Evolutionary conservation across 2,113 vertebrate genomes (phyloP).

Genomic region (Grantiella picta): DNA sequence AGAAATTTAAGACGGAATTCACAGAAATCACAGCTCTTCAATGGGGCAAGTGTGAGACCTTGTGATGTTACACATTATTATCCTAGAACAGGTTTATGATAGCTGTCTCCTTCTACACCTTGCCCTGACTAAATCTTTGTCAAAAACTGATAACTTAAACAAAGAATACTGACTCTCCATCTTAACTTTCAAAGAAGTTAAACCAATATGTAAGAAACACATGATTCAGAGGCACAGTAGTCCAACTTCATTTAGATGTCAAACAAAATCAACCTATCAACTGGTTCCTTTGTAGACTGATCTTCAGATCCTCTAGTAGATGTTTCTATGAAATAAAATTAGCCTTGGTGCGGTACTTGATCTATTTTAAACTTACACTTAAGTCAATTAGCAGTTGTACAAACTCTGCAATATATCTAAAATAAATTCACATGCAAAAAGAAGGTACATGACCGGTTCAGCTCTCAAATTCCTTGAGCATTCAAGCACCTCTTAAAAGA

Average conservation of each 20-base stretch:
- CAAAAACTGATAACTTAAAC: not conserved
- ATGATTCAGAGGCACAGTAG: not conserved
- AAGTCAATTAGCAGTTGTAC: not conserved
- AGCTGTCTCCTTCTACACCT: not conserved
- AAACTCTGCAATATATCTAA: not conserved
- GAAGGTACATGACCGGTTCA: not conserved
- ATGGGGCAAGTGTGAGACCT: not conserved
- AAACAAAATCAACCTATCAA: not conserved
- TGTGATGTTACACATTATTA: not conserved
- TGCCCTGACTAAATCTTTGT: not conserved
- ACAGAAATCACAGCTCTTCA: slow-evolving; percentile 17
- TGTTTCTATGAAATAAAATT: not conserved
- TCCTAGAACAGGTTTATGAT: not conserved
- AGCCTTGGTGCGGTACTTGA: not conserved
- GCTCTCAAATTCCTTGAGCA: not conserved
- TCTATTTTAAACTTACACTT: not conserved
- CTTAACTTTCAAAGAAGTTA: not conserved
- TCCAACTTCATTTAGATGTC: not conserved
- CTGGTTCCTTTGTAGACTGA: not conserved
- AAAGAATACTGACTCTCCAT: not conserved
- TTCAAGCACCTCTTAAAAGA: not conserved
- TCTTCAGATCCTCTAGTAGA: not conserved
- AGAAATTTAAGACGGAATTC: too few species aligned
- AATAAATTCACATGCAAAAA: not conserved
- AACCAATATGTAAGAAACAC: not conserved